Evolutionary conservation across 1,140 invertebrate genomes (phyloP).

Genomic region (Matsumurasca onukii): DNA sequence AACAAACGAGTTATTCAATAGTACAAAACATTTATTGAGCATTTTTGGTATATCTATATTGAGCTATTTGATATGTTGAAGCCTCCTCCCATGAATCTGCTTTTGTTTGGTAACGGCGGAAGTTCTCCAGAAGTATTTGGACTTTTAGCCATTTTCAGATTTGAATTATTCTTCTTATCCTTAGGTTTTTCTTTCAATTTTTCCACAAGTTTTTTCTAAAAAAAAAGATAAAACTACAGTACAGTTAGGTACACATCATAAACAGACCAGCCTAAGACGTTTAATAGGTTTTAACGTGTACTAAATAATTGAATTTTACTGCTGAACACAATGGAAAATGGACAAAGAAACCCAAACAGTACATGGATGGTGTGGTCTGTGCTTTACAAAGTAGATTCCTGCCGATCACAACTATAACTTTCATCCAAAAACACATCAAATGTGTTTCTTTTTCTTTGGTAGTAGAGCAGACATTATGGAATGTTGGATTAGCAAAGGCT

Average conservation of each 20-base stretch:
- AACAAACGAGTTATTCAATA: neutral
- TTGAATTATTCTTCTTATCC: neutral
- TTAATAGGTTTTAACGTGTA: neutral
- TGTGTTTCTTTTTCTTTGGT: too few species aligned
- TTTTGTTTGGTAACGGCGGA: conserved; percentile 3
- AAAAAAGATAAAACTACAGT: neutral
- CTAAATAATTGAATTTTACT: too few species aligned
- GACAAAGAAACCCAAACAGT: neutral
- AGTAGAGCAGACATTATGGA: too few species aligned
- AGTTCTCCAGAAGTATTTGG: neutral
- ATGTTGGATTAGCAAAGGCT: too few species aligned
- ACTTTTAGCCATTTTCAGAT: neutral
- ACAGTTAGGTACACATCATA: neutral
- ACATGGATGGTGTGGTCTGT: neutral
- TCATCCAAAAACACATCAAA: too few species aligned
- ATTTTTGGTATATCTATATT: neutral
- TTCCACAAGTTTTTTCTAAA: conserved; percentile 15
- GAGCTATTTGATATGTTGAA: conserved; percentile 21
- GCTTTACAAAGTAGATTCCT: neutral
- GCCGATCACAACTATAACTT: too few species aligned
- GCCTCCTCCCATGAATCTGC: conserved; percentile 15
- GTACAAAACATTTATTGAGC: neutral
- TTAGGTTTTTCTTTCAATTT: neutral
- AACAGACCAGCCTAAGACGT: neutral
- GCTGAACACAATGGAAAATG: neutral